Conservation (phyloP, 2,797 vertebrate species). For the Enteromius fasciolatus region DNA sequence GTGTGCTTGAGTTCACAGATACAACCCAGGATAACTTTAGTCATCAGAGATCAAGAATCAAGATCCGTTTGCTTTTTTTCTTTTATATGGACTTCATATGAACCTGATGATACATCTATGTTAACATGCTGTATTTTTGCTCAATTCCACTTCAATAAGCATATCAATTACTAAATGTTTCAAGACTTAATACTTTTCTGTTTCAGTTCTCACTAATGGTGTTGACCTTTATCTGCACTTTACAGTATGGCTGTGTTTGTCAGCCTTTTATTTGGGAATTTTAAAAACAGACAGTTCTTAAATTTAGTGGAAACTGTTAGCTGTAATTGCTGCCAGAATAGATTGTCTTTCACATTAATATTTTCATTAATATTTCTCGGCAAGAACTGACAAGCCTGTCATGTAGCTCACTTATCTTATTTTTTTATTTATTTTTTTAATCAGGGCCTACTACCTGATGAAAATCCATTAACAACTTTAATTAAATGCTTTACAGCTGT, state of each 20-base stretch:
- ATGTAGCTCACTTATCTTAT: background rate
- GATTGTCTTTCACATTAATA: background rate
- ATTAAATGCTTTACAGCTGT: background rate
- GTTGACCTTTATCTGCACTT: background rate
- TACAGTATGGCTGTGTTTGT: background rate
- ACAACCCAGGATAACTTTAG: background rate
- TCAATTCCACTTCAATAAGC: background rate
- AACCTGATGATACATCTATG: background rate
- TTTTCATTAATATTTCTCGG: background rate
- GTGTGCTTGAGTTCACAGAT: background rate
- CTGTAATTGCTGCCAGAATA: background rate
- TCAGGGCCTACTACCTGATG: background rate
- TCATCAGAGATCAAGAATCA: background rate
- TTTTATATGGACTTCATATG: background rate
- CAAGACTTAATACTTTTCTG: background rate
- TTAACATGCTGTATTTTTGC: background rate
- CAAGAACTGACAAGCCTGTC: background rate
- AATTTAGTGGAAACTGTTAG: background rate
- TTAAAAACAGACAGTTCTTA: background rate
- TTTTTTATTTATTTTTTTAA: background rate
- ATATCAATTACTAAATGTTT: background rate
- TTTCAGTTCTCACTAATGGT: background rate
- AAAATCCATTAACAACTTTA: constrained; percentile 2
- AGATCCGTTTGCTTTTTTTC: background rate
- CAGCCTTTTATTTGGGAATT: background rate